Conservation (phyloP, 2,113 vertebrate genomes). For the Balaenoptera acutorostrata region DNA sequence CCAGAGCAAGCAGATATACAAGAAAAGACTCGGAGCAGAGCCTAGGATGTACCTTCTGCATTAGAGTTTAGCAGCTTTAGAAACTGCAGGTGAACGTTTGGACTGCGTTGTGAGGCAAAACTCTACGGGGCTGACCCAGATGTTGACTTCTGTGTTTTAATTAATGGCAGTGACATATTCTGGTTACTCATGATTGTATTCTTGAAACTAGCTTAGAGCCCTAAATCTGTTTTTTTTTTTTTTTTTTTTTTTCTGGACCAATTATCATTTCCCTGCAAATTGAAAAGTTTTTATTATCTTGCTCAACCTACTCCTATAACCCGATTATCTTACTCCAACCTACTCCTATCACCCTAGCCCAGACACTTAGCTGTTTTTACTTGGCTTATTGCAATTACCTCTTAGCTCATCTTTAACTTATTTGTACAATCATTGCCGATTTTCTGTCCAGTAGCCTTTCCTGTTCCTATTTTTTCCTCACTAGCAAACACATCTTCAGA, state of each 20-base stretch:
- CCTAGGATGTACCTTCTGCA: background rate
- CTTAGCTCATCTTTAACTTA: background rate
- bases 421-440: background rate
- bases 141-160: background rate
- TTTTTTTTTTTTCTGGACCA: background rate
- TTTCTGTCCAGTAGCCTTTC: background rate
- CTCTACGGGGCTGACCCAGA: background rate
- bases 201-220: background rate
- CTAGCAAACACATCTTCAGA: background rate
- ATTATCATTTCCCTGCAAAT: background rate
- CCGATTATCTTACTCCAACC: background rate
- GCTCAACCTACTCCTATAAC: background rate
- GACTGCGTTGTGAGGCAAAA: accelerated
- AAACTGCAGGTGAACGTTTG: background rate
- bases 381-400: background rate
- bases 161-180: background rate
- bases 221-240: background rate
- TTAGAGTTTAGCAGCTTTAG: background rate
- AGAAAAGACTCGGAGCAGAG: accelerated
- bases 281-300: background rate
- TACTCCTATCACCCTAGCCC: background rate
- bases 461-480: background rate
- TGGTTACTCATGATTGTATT: background rate
- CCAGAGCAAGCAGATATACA: background rate
- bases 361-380: background rate